A percentile compares a stretch with the other conserved stretches of the same genome.
phyloP scores from a whole-genome alignment of 2,797 vertebrate genomes.

The Brachyrhaphis roseni region DNA sequence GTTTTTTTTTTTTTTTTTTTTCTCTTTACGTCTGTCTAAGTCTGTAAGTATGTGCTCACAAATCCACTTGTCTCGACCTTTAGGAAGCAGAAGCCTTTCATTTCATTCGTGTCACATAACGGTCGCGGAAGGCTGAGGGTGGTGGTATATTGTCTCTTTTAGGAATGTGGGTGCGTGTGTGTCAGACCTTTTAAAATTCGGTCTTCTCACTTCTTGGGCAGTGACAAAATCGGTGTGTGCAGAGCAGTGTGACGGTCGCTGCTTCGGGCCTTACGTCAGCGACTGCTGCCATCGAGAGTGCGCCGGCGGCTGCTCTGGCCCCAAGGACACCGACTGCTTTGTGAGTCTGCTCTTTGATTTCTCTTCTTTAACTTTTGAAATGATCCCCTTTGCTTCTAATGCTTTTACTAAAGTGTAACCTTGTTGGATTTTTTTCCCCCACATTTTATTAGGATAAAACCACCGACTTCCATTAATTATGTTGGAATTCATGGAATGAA shows the following conservation, averaged over 20 bases:
- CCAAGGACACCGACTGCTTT: conserved; percentile 95
- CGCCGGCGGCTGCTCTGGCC: conserved; percentile 93
- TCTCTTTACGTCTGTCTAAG: conserved; percentile 12
- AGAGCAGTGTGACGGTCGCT: conserved; percentile 96
- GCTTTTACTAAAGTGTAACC: not conserved
- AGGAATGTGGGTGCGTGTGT: conserved; percentile 2
- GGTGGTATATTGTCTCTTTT: too few species aligned
- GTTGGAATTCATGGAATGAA: not conserved
- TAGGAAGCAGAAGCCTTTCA: conserved; percentile 18
- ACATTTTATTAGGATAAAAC: not conserved
- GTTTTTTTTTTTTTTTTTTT: not conserved
- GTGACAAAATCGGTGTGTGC: conserved; percentile 98
- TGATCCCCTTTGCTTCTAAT: not conserved
- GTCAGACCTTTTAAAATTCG: conserved; percentile 55
- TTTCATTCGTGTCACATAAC: conserved; percentile 22
- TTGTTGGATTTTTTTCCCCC: not conserved
- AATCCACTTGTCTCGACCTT: conserved; percentile 39
- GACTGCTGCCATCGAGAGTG: conserved; percentile 97
- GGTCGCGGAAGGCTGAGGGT: not conserved
- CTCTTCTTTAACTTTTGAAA: not conserved
- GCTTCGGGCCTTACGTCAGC: conserved; percentile 95
- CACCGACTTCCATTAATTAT: not conserved
- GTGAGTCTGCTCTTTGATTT: conserved; percentile 75
- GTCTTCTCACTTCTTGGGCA: conserved; percentile 59
- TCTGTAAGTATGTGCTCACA: conserved; percentile 7